phyloP scores from a whole-genome alignment of 2,888 invertebrate genomes.

The Aporophyla lueneburgensis region DNA sequence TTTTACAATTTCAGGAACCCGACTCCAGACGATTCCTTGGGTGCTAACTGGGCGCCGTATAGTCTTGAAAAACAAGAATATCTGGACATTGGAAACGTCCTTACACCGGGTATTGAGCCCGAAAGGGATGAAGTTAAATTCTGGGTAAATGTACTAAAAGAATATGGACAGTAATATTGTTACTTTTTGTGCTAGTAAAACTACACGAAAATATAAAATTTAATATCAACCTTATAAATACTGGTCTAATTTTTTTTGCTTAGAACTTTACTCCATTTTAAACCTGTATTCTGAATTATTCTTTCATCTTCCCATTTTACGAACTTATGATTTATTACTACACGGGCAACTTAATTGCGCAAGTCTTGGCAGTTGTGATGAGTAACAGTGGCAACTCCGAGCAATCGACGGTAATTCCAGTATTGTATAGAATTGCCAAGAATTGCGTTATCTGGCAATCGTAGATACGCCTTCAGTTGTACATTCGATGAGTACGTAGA shows the following conservation, averaged over 20 bases:
- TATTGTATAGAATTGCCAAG: not conserved
- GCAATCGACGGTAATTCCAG: not conserved
- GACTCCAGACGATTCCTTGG: slow-evolving; percentile 68
- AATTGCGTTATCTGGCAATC: not conserved
- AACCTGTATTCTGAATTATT: not conserved
- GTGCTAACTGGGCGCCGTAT: slow-evolving; percentile 68
- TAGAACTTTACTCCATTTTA: not conserved
- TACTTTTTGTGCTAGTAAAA: too few relatives aligned
- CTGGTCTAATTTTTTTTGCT: not conserved
- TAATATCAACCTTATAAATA: not conserved
- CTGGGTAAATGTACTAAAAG: slow-evolving; percentile 70
- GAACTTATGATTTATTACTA: not conserved
- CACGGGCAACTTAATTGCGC: not conserved
- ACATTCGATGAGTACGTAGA: not conserved
- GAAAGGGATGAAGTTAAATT: slow-evolving; percentile 70
- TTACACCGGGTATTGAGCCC: slow-evolving; percentile 60
- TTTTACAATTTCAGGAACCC: slow-evolving; percentile 68
- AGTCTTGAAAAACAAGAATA: slow-evolving; percentile 67
- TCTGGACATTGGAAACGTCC: slow-evolving; percentile 71
- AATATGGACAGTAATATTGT: slow-evolving; percentile 53
- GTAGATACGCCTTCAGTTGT: not conserved
- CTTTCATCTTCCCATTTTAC: not conserved
- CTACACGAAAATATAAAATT: not conserved
- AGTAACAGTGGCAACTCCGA: not conserved
- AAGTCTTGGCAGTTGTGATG: not conserved